These are phyloP conservation scores for honey bee (Apis mellifera) DNA, from an alignment of 1,140 invertebrate species.

Conservation along the genomic window DNA sequence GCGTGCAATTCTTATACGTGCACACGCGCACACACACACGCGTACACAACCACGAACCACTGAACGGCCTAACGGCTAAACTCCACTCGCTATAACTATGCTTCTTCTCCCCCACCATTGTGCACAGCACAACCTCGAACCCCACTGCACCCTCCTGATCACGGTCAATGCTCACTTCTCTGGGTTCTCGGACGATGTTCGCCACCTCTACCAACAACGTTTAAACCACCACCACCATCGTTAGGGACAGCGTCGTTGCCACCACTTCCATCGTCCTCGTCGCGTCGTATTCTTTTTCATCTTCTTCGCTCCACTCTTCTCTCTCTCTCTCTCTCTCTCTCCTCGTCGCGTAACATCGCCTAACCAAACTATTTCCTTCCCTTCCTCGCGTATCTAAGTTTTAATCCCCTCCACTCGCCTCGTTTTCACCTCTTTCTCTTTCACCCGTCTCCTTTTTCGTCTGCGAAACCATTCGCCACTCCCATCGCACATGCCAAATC, in stretches of 20 bases:
- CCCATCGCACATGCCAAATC: constrained; percentile 43
- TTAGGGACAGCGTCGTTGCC: background rate
- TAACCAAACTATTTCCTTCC: background rate
- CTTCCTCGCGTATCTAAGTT: background rate
- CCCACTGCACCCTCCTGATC: constrained; percentile 43
- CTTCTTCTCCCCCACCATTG: background rate
- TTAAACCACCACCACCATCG: constrained; percentile 18
- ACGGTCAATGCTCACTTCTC: constrained; percentile 50
- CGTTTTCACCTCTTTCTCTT: constrained; percentile 1
- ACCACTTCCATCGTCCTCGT: constrained; percentile 4
- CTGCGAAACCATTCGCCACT: constrained; percentile 21
- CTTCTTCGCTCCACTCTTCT: background rate
- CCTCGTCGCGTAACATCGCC: background rate
- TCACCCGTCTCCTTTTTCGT: constrained; percentile 20
- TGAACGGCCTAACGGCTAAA: constrained; percentile 26
- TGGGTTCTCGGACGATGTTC: constrained; percentile 39
- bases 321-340: background rate
- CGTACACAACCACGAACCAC: background rate
- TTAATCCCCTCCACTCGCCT: background rate
- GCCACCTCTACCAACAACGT: constrained; percentile 16
- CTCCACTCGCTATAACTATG: constrained; percentile 15
- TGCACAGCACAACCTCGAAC: constrained; percentile 11
- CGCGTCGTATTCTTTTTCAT: background rate
- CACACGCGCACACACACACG: background rate
- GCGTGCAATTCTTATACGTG: background rate